Evolutionary conservation across 2,113 vertebrate species (phyloP), one percentile per base, ranked within the genome.

Genomic region (Holacanthus passer): DNA sequence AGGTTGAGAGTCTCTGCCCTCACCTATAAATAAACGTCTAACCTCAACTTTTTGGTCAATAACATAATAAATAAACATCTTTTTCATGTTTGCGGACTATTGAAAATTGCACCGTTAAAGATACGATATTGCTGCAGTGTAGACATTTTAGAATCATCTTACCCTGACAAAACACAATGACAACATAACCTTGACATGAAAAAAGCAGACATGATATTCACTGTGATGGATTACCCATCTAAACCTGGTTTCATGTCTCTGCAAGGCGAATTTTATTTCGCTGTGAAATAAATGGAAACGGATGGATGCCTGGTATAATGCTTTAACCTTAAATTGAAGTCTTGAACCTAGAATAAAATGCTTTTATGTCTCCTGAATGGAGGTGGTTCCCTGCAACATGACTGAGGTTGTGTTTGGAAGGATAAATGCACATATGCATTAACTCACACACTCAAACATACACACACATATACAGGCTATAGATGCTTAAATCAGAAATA

Each of bases 251-350:
- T 77, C 27, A 68, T 8, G 37, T 73, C 74, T 67, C 29, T 39
- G 69, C 73, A 79, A 65, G 60, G 58, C 59, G 31, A 69, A 73
- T 76, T 85, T 67, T 27, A 82, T 72, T 56, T 39, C 2, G 14
- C 3, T 37, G 31, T 67, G 71, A 71, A 53, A 77, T 72, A 62
- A 56, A 82, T 79, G 50, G 64, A 69, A 74, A 76, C 13, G 71
- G 79, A 82, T 77, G 53, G 50, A 64, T 71, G 71, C 5, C 75
- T 79, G 52, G 31, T 81, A 19, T 29, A 73, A 78, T 31, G 17
- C 63, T 63, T 86, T 55, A 63, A 78, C 64, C 74, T 77, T 59
- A 68, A 73, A 82, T 68, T 78, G 56, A 86, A 82, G 74, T 70
- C 74, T n/a, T 82, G 84, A 78, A 56, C 68, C 41, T 69, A 39